phyloP scores from a whole-genome alignment of 37 sponge, comb jelly and placozoan genomes.

The Tethya wilhelma region DNA sequence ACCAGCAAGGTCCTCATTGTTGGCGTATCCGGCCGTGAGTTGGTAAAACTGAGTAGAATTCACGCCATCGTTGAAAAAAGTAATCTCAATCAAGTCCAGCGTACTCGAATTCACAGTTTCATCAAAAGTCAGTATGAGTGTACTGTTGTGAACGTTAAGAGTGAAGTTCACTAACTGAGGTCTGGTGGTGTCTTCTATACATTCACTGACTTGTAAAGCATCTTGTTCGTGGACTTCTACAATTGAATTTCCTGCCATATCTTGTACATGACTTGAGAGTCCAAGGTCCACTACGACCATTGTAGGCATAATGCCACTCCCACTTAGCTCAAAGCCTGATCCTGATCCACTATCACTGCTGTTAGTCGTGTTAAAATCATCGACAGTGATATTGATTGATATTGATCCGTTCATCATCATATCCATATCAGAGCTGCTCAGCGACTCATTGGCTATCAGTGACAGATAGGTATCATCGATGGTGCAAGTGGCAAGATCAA shows the following conservation, averaged over 20 bases:
- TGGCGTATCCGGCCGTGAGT: slow-evolving; percentile 49
- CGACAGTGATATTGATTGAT: background rate
- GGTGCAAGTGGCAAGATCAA: slow-evolving; percentile 68
- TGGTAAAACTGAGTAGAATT: slow-evolving; percentile 49
- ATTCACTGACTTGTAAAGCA: slow-evolving; percentile 42
- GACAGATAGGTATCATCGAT: slow-evolving; percentile 67
- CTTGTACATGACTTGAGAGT: slow-evolving; percentile 53
- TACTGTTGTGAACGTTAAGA: slow-evolving; percentile 73
- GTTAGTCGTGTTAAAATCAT: background rate
- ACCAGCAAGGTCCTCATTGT: slow-evolving; percentile 49
- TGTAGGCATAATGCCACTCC: background rate
- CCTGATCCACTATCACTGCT: background rate
- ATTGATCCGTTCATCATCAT: background rate
- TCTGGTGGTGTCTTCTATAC: slow-evolving; percentile 68
- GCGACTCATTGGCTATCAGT: slow-evolving; percentile 1
- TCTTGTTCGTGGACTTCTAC: slow-evolving; percentile 16
- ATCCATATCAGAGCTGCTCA: background rate
- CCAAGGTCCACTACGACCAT: background rate
- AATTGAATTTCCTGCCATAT: slow-evolving; percentile 79
- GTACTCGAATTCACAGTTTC: slow-evolving; percentile 82
- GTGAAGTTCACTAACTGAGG: slow-evolving; percentile 72
- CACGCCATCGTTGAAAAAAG: slow-evolving; percentile 37
- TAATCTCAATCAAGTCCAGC: slow-evolving; percentile 55
- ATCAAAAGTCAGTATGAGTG: slow-evolving; percentile 81
- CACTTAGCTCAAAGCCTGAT: background rate